Percentiles rank a stretch among this genome's conserved stretches.
These are phyloP conservation scores for Clarias macrocephalus DNA, from an alignment of 2,113 vertebrate genomes.

Conservation along the genomic window DNA sequence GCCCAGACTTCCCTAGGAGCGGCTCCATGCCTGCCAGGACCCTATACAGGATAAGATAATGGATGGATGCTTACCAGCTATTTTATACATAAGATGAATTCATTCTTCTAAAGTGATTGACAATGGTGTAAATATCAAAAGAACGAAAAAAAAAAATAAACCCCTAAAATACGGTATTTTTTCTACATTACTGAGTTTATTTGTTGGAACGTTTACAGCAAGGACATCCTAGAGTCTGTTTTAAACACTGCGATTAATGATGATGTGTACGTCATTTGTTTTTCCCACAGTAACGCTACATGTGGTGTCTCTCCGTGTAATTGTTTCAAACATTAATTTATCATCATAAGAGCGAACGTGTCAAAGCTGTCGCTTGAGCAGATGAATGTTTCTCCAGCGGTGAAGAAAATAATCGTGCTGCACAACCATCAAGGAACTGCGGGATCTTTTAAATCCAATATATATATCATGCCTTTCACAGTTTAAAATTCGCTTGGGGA, in stretches of 20 bases:
- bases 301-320: neutral
- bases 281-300: neutral
- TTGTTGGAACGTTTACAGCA: neutral
- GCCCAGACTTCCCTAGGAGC: too few relatives aligned
- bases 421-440: too few relatives aligned
- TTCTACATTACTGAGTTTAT: neutral
- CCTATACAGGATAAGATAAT: too few relatives aligned
- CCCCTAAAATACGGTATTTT: neutral
- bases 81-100: too few relatives aligned
- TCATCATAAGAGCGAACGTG: neutral
- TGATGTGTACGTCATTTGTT: neutral
- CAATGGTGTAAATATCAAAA: too few relatives aligned
- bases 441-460: too few relatives aligned
- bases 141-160: neutral
- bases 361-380: neutral
- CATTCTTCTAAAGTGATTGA: too few relatives aligned
- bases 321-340: neutral
- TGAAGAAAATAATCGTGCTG: neutral
- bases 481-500: too few relatives aligned
- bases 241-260: neutral
- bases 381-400: neutral
- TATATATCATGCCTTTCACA: too few relatives aligned
- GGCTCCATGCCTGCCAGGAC: too few relatives aligned
- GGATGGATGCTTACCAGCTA: too few relatives aligned
- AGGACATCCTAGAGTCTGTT: neutral